These are phyloP conservation scores for Pogoniulus pusillus DNA, from an alignment of 2,797 vertebrate species.

Conservation along the genomic window DNA sequence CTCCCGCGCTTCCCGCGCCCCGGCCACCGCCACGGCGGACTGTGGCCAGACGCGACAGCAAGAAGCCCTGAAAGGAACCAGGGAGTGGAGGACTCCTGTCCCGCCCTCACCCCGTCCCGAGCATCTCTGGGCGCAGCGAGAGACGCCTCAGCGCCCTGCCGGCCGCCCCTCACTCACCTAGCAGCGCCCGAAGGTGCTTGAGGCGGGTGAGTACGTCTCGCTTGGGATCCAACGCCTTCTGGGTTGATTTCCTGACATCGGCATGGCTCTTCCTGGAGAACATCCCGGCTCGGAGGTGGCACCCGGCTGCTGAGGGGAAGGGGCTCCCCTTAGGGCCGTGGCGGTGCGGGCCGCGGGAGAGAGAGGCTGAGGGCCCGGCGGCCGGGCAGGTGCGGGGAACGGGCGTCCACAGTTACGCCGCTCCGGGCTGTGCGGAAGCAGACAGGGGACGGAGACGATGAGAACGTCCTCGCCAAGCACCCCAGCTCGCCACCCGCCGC, in stretches of 20 bases:
- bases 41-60: too few relatives aligned
- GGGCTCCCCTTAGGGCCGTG: neutral
- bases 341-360: neutral
- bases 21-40: neutral
- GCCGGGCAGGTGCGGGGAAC: neutral
- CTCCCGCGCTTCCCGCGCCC: neutral
- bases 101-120: neutral
- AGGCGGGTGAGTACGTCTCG: slow-evolving; percentile 95
- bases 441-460: neutral
- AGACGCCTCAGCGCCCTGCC: neutral
- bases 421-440: neutral
- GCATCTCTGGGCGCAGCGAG: neutral
- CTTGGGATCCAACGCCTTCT: slow-evolving; percentile 99
- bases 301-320: neutral
- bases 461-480: neutral
- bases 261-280: slow-evolving; percentile 96
- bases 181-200: slow-evolving; percentile 93
- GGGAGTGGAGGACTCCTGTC: neutral
- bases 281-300: slow-evolving; percentile 77
- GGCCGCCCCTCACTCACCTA: slow-evolving; percentile 82
- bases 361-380: neutral
- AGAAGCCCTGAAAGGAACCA: neutral
- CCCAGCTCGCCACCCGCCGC: neutral
- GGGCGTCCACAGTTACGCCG: neutral
- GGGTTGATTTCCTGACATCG: slow-evolving; percentile 98